phyloP scores from a whole-genome alignment of 2,113 vertebrate species.

The Ochotona curzoniae region DNA sequence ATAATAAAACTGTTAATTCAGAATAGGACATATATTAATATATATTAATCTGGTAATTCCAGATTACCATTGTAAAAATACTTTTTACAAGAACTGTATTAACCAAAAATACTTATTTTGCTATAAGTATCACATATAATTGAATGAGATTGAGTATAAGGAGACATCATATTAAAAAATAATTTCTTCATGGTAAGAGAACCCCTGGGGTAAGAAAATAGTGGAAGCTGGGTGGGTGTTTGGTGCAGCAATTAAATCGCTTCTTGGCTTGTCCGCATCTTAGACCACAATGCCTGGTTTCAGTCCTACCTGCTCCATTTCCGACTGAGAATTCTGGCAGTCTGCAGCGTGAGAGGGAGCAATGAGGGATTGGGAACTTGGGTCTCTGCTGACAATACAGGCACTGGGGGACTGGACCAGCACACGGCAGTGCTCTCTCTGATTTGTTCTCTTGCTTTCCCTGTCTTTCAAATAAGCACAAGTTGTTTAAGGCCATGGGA shows the following conservation, averaged over 20 bases:
- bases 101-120: background rate
- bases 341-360: no score
- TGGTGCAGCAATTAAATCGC: no score
- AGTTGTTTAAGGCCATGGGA: background rate
- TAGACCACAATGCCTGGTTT: no score
- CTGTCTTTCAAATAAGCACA: no score
- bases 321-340: no score
- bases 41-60: background rate
- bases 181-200: background rate
- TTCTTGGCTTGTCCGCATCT: no score
- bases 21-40: background rate
- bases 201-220: background rate
- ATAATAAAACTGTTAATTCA: background rate
- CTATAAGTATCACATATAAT: background rate
- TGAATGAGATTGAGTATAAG: background rate
- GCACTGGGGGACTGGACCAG: no score
- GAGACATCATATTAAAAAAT: background rate
- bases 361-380: no score
- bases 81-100: background rate
- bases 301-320: no score
- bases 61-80: slow-evolving; percentile 6
- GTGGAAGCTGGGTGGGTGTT: background rate
- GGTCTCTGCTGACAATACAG: no score
- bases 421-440: no score
- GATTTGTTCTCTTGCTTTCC: no score